Base-by-base conservation (phyloP, 1,140 invertebrate genomes). In the Laodelphax striatellus region DNA sequence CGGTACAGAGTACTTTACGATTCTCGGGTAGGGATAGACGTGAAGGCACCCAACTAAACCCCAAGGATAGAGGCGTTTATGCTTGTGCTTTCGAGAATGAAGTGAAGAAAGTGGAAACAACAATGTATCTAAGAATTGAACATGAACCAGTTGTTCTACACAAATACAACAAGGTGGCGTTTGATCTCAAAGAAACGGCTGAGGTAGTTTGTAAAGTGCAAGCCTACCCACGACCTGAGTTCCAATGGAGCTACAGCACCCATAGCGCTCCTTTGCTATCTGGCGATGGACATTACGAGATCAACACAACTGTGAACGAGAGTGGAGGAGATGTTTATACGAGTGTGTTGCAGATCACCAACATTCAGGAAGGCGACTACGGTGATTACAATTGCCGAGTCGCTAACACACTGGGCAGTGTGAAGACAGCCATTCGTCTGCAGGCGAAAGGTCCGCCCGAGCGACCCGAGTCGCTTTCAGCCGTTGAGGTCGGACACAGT, bases 11-110 rank as follows among this genome's bases (percentile, higher is more conserved):
- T 62, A 88, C 84, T 31, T 75, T 95, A 5, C 83, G 81, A 68
- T 94, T 94, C 71, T 74, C 77, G 22, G 90, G 92, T 9, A 82
- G 83, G 62, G 83, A 83, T 0, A 76, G 90, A 38, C 82, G 84
- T 0, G 81, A 84, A 60, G 80, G 79, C 1, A 89, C 91, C 69
- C 82, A 88, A 68, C 73, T 94, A 14, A 73, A 90, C 16, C 87
- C 91, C 0, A 82, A 82, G 28, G 92, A 95, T 72, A 79, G 90
- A 17, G 93, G 92, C 16, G 80, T 86, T 17, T 95, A 94, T 72
- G 83, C 87, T 4, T 95, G 92, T 71, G 79, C 86, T 10, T 94
- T 94, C 71, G 84, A 90, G 67, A 95, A 96, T 69, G 88, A 92
- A 70, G 89, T 94, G 2, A 91, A 89, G 67, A 83, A 82, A 70